These are phyloP conservation scores for Boloria selene DNA, from an alignment of 2,888 invertebrate genomes.

Conservation along the genomic window DNA sequence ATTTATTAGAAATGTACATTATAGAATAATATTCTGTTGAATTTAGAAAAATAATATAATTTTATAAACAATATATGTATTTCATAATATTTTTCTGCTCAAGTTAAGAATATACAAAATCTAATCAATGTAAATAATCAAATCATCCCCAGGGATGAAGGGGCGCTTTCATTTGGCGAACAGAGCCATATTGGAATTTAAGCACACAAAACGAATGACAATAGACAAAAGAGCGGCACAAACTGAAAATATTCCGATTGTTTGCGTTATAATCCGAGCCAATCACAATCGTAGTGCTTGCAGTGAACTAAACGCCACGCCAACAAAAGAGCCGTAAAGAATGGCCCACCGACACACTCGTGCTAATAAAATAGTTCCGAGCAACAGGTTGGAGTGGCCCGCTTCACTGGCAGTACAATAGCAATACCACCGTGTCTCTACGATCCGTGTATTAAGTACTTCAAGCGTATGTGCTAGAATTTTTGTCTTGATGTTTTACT, in stretches of 20 bases:
- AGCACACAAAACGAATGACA: slow-evolving; percentile 47
- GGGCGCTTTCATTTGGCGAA: slow-evolving; percentile 26
- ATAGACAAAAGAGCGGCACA: slow-evolving; percentile 54
- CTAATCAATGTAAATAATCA: slow-evolving; percentile 18
- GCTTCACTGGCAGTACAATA: slow-evolving; percentile 64
- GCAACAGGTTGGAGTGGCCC: slow-evolving; percentile 73
- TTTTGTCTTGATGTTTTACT: slow-evolving; percentile 10
- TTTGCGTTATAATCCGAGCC: slow-evolving; percentile 72
- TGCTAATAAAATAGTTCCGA: slow-evolving; percentile 79
- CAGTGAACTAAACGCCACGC: slow-evolving; percentile 72
- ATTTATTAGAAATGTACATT: no score
- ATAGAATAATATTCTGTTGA: no score
- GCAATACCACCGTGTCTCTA: slow-evolving; percentile 57
- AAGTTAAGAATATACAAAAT: background rate
- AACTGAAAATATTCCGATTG: slow-evolving; percentile 64
- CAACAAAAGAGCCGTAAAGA: slow-evolving; percentile 80
- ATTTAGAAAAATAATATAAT: no score
- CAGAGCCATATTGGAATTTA: slow-evolving; percentile 47
- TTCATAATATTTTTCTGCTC: background rate
- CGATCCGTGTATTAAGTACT: slow-evolving; percentile 51
- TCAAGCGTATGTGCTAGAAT: slow-evolving; percentile 32
- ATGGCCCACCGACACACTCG: slow-evolving; percentile 76
- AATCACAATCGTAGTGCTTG: slow-evolving; percentile 64
- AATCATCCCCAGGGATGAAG: slow-evolving; percentile 7
- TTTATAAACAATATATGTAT: no score